Percentiles rank a stretch among this genome's conserved stretches.
Evolutionary conservation across 2,888 invertebrate species (phyloP).

Genomic region (Acronicta aceris): DNA sequence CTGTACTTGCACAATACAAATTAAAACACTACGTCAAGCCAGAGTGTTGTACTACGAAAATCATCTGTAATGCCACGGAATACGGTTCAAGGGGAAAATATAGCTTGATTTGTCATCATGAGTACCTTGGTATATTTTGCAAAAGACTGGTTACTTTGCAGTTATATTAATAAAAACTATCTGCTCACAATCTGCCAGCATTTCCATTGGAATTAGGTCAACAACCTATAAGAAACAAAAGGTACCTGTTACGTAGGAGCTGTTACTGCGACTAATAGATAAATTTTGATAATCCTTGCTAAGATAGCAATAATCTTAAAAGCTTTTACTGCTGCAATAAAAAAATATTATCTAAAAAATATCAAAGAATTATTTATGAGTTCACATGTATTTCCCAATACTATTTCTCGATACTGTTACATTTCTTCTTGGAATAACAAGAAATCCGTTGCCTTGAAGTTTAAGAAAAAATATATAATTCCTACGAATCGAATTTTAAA

Average conservation of each 20-base stretch:
- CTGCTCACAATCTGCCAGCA: too few species aligned
- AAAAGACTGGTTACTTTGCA: too few species aligned
- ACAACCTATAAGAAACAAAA: neutral
- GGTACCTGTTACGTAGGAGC: neutral
- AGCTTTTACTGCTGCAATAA: constrained; percentile 31
- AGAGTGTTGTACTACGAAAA: too few species aligned
- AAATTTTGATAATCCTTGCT: neutral
- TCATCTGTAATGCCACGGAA: too few species aligned
- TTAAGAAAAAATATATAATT: constrained; percentile 18
- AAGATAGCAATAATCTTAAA: constrained; percentile 27
- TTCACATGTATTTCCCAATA: constrained; percentile 28
- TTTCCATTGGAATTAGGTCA: neutral
- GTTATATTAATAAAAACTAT: too few species aligned
- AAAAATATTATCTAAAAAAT: neutral
- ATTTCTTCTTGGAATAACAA: constrained; percentile 36
- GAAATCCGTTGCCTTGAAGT: constrained; percentile 31
- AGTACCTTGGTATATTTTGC: too few species aligned
- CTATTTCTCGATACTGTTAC: constrained; percentile 19
- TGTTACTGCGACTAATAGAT: neutral
- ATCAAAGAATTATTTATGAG: constrained; percentile 16
- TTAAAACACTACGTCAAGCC: too few species aligned
- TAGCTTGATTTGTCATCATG: too few species aligned
- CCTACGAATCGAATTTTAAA: constrained; percentile 29
- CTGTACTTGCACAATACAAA: too few species aligned
- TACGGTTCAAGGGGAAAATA: too few species aligned